phyloP scores from a whole-genome alignment of 2,888 invertebrate genomes.

The Nysson spinosus region DNA sequence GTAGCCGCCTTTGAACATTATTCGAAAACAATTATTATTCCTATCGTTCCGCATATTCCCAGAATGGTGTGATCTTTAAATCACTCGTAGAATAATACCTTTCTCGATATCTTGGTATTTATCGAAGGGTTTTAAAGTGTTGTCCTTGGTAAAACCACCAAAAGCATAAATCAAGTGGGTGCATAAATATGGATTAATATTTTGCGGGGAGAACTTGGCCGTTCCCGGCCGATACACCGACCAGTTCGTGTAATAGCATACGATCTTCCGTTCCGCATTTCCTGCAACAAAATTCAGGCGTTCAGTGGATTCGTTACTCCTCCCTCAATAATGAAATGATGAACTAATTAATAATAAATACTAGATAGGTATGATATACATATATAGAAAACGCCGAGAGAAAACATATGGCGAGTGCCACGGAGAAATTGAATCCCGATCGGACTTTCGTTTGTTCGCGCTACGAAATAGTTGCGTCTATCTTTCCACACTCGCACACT shows the following conservation, averaged over 20 bases:
- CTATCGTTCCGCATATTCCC: too few species aligned
- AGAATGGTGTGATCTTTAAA: too few species aligned
- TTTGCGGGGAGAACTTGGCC: conserved; percentile 94
- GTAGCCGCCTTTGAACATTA: conserved; percentile 85
- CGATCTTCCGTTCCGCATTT: conserved; percentile 85
- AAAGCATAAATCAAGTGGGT: conserved; percentile 96
- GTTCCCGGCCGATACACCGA: conserved; percentile 94
- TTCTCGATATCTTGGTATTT: conserved; percentile 97
- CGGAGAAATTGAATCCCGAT: conserved; percentile 67
- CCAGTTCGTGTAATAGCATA: conserved; percentile 97
- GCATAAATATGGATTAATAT: conserved; percentile 96
- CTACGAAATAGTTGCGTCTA: not conserved
- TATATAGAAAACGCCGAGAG: too few species aligned
- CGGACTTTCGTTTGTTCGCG: conserved; percentile 64
- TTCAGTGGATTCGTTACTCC: too few species aligned
- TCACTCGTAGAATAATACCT: conserved; percentile 85
- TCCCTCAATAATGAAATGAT: too few species aligned
- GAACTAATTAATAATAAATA: too few species aligned
- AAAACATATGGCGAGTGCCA: conserved; percentile 63
- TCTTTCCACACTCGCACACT: not conserved
- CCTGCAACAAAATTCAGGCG: too few species aligned
- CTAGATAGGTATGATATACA: too few species aligned
- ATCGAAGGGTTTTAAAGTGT: conserved; percentile 93
- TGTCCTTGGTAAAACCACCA: conserved; percentile 94
- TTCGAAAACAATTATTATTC: too few species aligned